Evolutionary conservation across 2,113 vertebrate species (phyloP).

Genomic region (Peromyscus californicus): DNA sequence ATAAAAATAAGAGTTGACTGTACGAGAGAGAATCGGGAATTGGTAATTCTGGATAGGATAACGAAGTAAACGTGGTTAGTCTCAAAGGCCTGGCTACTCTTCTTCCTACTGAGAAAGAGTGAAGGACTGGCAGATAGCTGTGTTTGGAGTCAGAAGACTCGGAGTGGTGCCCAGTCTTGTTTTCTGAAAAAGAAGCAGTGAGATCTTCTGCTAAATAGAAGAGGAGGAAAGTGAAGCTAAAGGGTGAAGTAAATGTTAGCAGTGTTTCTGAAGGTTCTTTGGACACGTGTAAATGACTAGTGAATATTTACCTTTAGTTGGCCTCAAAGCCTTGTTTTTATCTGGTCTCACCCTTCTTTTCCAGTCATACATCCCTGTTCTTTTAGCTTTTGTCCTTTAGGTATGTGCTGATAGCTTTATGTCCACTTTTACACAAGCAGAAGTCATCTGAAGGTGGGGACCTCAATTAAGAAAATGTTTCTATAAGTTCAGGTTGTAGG

Average conservation of each 20-base stretch:
- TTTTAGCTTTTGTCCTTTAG: too few relatives aligned
- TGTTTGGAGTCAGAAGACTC: neutral
- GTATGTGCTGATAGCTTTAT: neutral
- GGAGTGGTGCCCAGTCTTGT: neutral
- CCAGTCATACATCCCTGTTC: neutral
- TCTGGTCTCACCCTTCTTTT: neutral
- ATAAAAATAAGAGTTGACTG: conserved; percentile 13
- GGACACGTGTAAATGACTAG: too few relatives aligned
- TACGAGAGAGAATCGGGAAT: neutral
- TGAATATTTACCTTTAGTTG: neutral
- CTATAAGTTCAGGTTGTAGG: neutral
- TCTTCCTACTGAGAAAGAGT: neutral
- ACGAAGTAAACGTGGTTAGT: conserved; percentile 32
- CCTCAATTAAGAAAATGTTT: neutral
- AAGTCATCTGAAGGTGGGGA: too few relatives aligned
- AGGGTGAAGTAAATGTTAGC: neutral
- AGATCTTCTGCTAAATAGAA: neutral
- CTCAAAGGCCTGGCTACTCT: neutral
- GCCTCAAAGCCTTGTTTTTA: neutral
- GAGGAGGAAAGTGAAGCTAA: neutral
- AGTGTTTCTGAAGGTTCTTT: too few relatives aligned
- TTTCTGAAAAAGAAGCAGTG: neutral
- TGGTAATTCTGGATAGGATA: conserved; percentile 36
- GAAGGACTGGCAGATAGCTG: neutral
- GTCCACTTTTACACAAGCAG: neutral